Evolutionary conservation across 37 sponge, comb jelly and placozoan species (phyloP), one percentile per base, ranked within the genome.

Genomic region (Aphrocallistes beatrix): DNA sequence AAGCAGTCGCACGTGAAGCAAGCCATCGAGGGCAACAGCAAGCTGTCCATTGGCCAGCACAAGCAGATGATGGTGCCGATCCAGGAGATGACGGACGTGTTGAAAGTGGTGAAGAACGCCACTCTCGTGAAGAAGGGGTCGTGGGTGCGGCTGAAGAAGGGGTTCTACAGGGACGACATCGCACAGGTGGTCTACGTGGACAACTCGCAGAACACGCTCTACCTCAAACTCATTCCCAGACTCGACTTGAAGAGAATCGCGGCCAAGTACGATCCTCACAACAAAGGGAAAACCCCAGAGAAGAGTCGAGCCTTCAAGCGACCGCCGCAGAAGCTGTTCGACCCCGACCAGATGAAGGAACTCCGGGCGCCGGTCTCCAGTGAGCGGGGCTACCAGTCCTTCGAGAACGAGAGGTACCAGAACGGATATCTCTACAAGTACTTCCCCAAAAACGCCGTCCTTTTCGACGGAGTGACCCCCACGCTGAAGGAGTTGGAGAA

Each of bases 11-110:
- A 95, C 51, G 99, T 98, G 84, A 98, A 98, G 82, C 96, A 96
- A 85, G 93, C 99, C 39, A 92, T 98, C 21, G 94, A 93, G 38
- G 96, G 95, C 39, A 90, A 95, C 47, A 87, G 92, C n/a, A 93
- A 95, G 82, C 87, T 98, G 34, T 37, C 85, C 0, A 87, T 98
- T 37, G 99, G 99, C 25, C 90, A 86, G 60, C 95, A 94, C 92
- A 89, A 95, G 51, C 99, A 98, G 88, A 87, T 88, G 69, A 98
- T 98, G 99, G 99, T 98, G 0, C 99, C 99, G 50, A 95, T 95
- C 47, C 88, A 87, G 50, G 96, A 98, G 83, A 98, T 98, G 99
- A 91, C 96, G 0, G 99, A 98, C 48, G 99, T 98, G 0, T 16
- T 98, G 39, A 90, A 93, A 51, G 99, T 98, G 30, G 95, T 98